Percentiles rank a stretch among this genome's conserved stretches.
These are phyloP conservation scores for Tolmerus cingulatus DNA, from an alignment of 2,888 invertebrate genomes.

Conservation along the genomic window DNA sequence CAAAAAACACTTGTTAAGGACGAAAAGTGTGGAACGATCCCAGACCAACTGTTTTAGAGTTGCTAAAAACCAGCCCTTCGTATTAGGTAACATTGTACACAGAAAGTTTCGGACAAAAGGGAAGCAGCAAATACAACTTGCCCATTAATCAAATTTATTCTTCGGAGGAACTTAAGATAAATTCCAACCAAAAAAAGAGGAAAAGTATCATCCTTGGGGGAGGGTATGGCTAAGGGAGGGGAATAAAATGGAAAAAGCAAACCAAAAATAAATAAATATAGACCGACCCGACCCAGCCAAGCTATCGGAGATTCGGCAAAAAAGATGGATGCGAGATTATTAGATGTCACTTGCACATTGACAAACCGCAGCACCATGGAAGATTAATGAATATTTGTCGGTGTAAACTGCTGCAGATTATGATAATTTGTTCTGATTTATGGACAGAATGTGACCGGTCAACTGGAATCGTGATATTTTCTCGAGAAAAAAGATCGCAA, in stretches of 20 bases:
- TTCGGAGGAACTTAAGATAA: slow-evolving; percentile 38
- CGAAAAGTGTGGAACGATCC: not conserved
- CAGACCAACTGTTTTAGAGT: not conserved
- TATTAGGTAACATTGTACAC: not conserved
- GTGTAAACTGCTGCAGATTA: slow-evolving; percentile 41
- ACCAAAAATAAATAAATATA: not conserved
- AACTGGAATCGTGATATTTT: slow-evolving; percentile 27
- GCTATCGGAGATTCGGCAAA: slow-evolving; percentile 10
- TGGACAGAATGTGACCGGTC: slow-evolving; percentile 23
- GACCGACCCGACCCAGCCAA: not conserved
- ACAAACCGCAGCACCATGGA: slow-evolving; percentile 40
- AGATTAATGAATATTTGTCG: slow-evolving; percentile 43
- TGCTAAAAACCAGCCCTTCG: not conserved
- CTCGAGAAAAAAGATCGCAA: not conserved
- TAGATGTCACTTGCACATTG: slow-evolving; percentile 46
- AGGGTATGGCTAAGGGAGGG: not conserved
- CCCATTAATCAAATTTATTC: slow-evolving; percentile 44
- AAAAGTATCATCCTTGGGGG: not conserved
- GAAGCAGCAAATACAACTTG: not conserved
- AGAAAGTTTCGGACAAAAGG: not conserved
- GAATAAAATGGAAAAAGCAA: not conserved
- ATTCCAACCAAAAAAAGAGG: slow-evolving; percentile 1
- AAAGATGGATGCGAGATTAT: slow-evolving; percentile 44
- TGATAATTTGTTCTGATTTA: slow-evolving; percentile 41
- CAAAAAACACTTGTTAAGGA: not conserved